Conservation (phyloP, 2,113 vertebrate species). For the Calidris pygmaea region DNA sequence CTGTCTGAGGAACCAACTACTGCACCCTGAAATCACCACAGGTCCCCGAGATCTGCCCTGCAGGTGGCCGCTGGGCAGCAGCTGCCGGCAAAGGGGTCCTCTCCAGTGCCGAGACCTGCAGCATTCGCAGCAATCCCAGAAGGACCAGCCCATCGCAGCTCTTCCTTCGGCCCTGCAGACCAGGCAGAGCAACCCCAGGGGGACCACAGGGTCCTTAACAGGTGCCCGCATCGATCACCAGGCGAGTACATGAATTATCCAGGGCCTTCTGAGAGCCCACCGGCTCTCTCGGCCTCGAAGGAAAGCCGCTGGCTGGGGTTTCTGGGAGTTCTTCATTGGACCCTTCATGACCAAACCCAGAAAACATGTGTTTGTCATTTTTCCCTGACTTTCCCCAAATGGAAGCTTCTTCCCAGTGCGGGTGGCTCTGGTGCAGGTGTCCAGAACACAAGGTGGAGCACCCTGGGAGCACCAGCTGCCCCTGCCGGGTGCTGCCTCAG, state of each 20-base stretch:
- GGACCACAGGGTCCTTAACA: neutral
- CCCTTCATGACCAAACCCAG: neutral
- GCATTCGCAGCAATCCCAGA: neutral
- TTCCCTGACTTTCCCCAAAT: neutral
- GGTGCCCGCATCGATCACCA: rapidly evolving
- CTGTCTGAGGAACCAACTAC: neutral
- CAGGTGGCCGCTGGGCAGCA: neutral
- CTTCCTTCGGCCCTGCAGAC: neutral
- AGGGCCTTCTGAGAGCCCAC: neutral
- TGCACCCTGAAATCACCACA: too few species aligned
- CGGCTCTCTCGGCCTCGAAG: rapidly evolving
- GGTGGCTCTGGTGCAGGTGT: neutral
- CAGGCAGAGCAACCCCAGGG: neutral
- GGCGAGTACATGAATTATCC: neutral
- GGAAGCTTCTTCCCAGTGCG: neutral
- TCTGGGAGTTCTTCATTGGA: neutral
- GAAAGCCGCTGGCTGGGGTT: neutral
- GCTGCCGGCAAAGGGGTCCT: neutral
- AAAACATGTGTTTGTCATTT: neutral
- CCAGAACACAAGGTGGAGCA: neutral
- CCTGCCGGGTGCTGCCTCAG: neutral
- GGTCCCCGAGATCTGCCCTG: neutral
- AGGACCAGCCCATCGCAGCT: neutral
- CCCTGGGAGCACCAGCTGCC: neutral
- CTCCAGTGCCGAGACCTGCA: neutral